Conservation (phyloP, 2,113 vertebrate genomes). For the Poeciliopsis turrubarensis region DNA sequence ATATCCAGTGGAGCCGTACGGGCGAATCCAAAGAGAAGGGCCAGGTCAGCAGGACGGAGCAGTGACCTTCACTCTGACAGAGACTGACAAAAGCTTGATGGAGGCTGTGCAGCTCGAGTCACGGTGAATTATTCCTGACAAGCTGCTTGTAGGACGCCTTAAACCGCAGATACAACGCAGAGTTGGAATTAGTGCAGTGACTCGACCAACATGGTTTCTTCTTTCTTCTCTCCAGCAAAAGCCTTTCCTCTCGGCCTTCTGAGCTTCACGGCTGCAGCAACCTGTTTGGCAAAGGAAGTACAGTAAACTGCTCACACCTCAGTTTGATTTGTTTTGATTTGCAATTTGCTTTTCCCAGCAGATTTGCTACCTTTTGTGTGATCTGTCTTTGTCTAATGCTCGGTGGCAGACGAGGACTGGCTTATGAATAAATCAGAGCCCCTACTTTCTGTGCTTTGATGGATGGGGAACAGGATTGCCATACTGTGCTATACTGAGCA, state of each 20-base stretch:
- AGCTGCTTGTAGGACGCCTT: slow-evolving; percentile 23
- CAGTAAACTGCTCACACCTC: slow-evolving; percentile 31
- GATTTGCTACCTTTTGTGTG: slow-evolving; percentile 54
- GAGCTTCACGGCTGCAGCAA: slow-evolving; percentile 25
- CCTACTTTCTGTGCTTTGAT: slow-evolving; percentile 68
- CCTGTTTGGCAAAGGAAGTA: slow-evolving; percentile 10
- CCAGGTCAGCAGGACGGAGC: slow-evolving; percentile 46
- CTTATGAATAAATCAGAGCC: slow-evolving; percentile 79
- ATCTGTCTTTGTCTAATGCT: slow-evolving; percentile 67
- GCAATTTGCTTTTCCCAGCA: slow-evolving; percentile 67
- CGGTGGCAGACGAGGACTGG: slow-evolving; percentile 53
- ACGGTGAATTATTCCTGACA: slow-evolving; percentile 54
- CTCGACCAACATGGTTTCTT: slow-evolving; percentile 9
- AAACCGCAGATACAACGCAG: slow-evolving; percentile 16
- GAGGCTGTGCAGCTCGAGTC: slow-evolving; percentile 30
- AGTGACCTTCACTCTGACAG: slow-evolving; percentile 69
- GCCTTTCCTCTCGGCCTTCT: slow-evolving; percentile 13
- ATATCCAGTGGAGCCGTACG: neutral
- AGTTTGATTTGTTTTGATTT: slow-evolving; percentile 72
- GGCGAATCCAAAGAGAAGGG: slow-evolving; percentile 11
- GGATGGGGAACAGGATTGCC: slow-evolving; percentile 70
- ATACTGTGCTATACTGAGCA: slow-evolving; percentile 54
- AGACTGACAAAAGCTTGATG: slow-evolving; percentile 46
- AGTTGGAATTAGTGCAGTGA: slow-evolving; percentile 36
- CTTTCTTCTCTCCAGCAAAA: neutral